Base-by-base conservation (phyloP, 92 coral and sea anemone genomes). In the Scolanthus callimorphus region DNA sequence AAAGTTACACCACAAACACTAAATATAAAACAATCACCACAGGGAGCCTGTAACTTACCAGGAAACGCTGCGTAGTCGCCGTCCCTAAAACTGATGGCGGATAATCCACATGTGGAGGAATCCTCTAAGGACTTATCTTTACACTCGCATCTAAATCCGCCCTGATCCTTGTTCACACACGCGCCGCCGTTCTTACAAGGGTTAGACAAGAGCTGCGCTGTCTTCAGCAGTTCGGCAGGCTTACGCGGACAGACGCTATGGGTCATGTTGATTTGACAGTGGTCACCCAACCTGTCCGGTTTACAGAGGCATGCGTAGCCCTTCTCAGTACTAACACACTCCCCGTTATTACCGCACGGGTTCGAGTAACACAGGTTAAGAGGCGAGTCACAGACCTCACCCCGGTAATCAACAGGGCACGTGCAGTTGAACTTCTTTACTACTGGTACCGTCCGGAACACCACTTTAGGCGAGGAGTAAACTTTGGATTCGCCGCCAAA, bases 11-110 rank as follows among this genome's bases (percentile, higher is more conserved):
- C n/a, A n/a, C n/a, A n/a, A n/a, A n/a, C n/a, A n/a, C n/a, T n/a
- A n/a, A n/a, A n/a, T n/a, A n/a, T n/a, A n/a, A n/a, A n/a, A n/a
- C n/a, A n/a, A n/a, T n/a, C n/a, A n/a, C n/a, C n/a, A n/a, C n/a
- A n/a, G n/a, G n/a, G n/a, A n/a, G n/a, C n/a, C n/a, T n/a, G n/a
- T 28, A 12, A 27, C 74, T 12, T 65, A 88, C 97, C 97, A 68
- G 97, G 70, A 63, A 88, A 92, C 1, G 92, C 98, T 9, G 79
- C 71, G 49, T 67, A 88, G 10, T 88, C 80, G n/a, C 98, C 94
- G 38, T 49, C 70, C 31, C 61, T 51, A 53, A 92, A 92, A 69
- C 88, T 84, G 21, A 91, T 83, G 6, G 96, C 84, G 1, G 74
- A 71, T 26, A 86, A 78, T 47, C 71, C 84, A 67, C 98, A 92